Evolutionary conservation across 2,797 vertebrate species (phyloP).

Genomic region (Onychomys leucogaster): DNA sequence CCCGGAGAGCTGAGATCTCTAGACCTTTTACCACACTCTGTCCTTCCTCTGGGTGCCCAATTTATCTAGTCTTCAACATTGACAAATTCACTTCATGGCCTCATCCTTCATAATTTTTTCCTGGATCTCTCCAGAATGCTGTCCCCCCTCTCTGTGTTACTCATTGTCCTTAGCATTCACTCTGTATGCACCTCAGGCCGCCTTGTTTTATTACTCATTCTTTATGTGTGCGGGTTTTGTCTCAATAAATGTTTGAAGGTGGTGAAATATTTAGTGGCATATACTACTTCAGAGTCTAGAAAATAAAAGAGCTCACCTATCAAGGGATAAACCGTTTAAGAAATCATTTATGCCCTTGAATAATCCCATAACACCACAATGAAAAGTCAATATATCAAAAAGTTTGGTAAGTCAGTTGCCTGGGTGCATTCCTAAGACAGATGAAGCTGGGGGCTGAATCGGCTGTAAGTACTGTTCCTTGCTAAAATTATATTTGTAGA

Average conservation of each 20-base stretch:
- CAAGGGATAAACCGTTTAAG: neutral
- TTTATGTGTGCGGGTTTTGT: neutral
- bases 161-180: neutral
- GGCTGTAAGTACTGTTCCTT: conserved; percentile 5
- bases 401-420: neutral
- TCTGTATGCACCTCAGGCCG: neutral
- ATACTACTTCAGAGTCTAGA: conserved; percentile 29
- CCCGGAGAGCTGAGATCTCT: neutral
- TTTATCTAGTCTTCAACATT: neutral
- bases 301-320: neutral
- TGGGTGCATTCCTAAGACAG: neutral
- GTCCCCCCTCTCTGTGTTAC: neutral
- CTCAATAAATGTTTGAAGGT: neutral
- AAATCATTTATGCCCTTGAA: conserved; percentile 27
- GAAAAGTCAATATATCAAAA: conserved; percentile 30
- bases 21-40: neutral
- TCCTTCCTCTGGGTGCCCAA: neutral
- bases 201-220: neutral
- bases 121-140: neutral
- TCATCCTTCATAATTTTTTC: neutral
- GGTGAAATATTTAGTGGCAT: neutral
- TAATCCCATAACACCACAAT: conserved; percentile 1
- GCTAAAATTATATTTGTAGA: conserved; percentile 32
- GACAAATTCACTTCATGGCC: neutral
- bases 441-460: neutral